These are phyloP conservation scores for Oenanthe oenanthe DNA, from an alignment of 2,113 vertebrate species.

Conservation along the genomic window DNA sequence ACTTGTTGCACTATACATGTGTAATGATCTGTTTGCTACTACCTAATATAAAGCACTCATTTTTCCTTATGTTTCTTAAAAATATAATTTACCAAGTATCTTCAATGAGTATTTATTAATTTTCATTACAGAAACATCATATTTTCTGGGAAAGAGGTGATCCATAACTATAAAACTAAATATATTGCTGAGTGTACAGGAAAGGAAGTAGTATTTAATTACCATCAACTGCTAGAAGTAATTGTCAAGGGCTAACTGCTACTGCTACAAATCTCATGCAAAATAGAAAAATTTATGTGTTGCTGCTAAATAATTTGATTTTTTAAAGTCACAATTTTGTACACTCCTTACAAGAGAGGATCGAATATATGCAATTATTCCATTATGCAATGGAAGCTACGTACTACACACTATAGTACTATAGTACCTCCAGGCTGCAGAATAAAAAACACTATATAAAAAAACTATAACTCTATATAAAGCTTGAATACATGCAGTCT, in stretches of 20 bases:
- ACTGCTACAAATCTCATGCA: slow-evolving; percentile 12
- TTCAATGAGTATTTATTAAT: slow-evolving; percentile 1
- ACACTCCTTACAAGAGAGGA: not conserved
- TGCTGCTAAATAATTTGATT: slow-evolving; percentile 5
- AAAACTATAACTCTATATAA: not conserved
- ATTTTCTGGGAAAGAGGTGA: slow-evolving; percentile 40
- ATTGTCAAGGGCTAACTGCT: not conserved
- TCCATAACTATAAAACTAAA: slow-evolving; percentile 54
- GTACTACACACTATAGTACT: not conserved
- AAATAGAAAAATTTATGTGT: slow-evolving; percentile 26
- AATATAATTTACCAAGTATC: not conserved
- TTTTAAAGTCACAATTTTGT: not conserved
- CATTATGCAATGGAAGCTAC: not conserved
- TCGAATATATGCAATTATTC: not conserved
- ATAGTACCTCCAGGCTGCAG: not conserved
- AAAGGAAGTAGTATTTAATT: slow-evolving; percentile 67
- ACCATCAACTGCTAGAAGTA: slow-evolving; percentile 38
- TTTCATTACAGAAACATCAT: slow-evolving; percentile 41
- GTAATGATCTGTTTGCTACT: not conserved
- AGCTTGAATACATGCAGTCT: not conserved
- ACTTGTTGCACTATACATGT: not conserved
- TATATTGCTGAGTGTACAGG: slow-evolving; percentile 24
- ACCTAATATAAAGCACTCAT: not conserved
- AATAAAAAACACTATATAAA: not conserved
- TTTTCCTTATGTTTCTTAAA: not conserved